Base-by-base conservation (phyloP, 2,797 vertebrate species). In the Botia almorhae region DNA sequence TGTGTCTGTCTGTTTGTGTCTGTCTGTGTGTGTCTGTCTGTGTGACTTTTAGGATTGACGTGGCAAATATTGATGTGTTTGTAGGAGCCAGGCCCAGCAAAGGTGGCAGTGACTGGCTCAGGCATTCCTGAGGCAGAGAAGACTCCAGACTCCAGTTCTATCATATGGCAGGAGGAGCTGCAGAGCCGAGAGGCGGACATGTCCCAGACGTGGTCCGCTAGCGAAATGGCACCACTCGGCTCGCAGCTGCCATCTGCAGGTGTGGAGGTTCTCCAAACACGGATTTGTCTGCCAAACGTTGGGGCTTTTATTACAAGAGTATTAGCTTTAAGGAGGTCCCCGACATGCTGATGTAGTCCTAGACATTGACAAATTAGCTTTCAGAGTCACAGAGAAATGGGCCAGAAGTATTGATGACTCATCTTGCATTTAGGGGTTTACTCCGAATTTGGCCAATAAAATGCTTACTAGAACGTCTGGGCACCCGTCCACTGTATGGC, bases 101-200 rank as follows among this genome's bases (percentile, higher is more conserved):
- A 95, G 86, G 94, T 95, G 16, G 93, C 94, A 1, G 92, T 95
- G 80, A 94, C 94, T 0, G 93, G 93, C 61, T 92, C 92, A 0
- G 94, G 94, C 1, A 95, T 95, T 84, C 94, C 94, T 0, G 94
- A 95, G 78, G 90, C 89, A 0, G 94, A 95, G 81, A 94, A 92
- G 85, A 91, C 92, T 69, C 94, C 93, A 0, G 94, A 95, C 89
- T 94, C 94, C 2, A 94, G 93, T 81, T 94, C 94, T 67, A 93
- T 95, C 85, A 94, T 94, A 86, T 95, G 94, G 94, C 94, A 95
- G 83, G 94, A 95, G 86, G 94, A 94, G 87, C 88, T 95, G 73
- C 94, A 92, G 74, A 93, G 91, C 88, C 91, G 94, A 82, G 94
- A 95, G 82, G 91, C 90, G 0, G 94, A 94, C 14, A 92, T 87